Evolutionary conservation across 1,140 invertebrate species (phyloP), one percentile per base, ranked within the genome.

Genomic region (Uloborus diversus): DNA sequence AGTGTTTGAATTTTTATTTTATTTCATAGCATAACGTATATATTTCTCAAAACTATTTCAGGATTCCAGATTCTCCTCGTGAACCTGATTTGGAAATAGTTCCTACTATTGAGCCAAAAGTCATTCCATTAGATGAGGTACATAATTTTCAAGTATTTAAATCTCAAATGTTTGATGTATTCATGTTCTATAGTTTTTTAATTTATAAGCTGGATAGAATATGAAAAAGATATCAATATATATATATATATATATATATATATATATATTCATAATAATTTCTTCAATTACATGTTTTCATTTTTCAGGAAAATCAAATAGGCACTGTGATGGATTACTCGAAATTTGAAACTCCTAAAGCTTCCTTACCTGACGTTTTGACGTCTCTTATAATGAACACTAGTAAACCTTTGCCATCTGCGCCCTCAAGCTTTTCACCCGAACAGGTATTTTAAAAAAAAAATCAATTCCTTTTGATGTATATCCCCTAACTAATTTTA

Each of bases 121-220:
- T 90, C 7, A 97, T 98, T 87, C 95, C 96, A 4, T 86, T 96
- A 62, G 94, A 96, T 81, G 95, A 97, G 88, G 89, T 94, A 79
- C 49, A 27, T n/a, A 7, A 11, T 11, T 11, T 56, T 11, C 5
- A n/a, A 11, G 7, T 56, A 56, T 56, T 11, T 56, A 20, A 5
- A 25, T 17, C 7, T 25, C 20, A 56, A n/a, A 11, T 25, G 23
- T 25, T 56, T 61, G 9, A n/a, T 27, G 4, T 61, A 11, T 17
- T 9, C 4, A 57, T 47, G 28, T 57, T 23, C 3, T 47, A 25
- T 23, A 20, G 5, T 64, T 17, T 57, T 75, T 33, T 33, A n/a
- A 33, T 32, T 76, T 23, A 27, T 17, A 51, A 49, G 11, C 1
- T 51, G 25, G 4, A 14, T 33, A n/a, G 11, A 56, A 56, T 56